phyloP scores from a whole-genome alignment of 1,140 invertebrate genomes.

The Drosophila erecta region DNA sequence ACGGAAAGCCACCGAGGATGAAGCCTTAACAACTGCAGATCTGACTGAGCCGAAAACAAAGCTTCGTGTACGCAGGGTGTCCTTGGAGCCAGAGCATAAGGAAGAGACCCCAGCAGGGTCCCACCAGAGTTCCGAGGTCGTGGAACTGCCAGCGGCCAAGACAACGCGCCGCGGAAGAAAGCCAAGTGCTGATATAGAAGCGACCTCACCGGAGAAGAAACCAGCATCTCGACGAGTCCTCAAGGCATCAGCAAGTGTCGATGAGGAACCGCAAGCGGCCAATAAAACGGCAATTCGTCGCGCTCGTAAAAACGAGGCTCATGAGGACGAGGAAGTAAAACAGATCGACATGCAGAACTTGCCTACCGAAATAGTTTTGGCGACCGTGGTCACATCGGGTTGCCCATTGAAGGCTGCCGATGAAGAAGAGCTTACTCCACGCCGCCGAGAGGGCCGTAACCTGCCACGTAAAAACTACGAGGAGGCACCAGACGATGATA shows the following conservation, averaged over 20 bases:
- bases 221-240: constrained; percentile 29
- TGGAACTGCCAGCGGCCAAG: constrained; percentile 8
- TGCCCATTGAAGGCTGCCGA: constrained; percentile 14
- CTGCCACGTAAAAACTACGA: constrained; percentile 72
- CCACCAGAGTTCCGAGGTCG: neutral
- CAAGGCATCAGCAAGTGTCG: constrained; percentile 36
- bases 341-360: constrained; percentile 5
- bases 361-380: constrained; percentile 1
- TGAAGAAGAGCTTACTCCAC: constrained; percentile 51
- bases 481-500: constrained; percentile 70
- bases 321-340: neutral
- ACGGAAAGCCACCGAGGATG: constrained; percentile 24
- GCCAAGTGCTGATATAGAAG: constrained; percentile 19
- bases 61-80: constrained; percentile 10
- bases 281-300: constrained; percentile 46
- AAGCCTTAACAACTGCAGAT: constrained; percentile 1
- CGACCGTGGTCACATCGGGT: neutral
- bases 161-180: neutral
- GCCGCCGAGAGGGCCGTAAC: constrained; percentile 65
- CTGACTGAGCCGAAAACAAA: constrained; percentile 16
- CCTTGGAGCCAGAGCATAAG: constrained; percentile 2
- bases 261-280: constrained; percentile 15
- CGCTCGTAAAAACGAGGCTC: constrained; percentile 25
- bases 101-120: neutral
- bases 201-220: constrained; percentile 19